Evolutionary conservation across 2,888 invertebrate species (phyloP), one percentile per base, ranked within the genome.

Genomic region (Rhynchonema sp.): DNA sequence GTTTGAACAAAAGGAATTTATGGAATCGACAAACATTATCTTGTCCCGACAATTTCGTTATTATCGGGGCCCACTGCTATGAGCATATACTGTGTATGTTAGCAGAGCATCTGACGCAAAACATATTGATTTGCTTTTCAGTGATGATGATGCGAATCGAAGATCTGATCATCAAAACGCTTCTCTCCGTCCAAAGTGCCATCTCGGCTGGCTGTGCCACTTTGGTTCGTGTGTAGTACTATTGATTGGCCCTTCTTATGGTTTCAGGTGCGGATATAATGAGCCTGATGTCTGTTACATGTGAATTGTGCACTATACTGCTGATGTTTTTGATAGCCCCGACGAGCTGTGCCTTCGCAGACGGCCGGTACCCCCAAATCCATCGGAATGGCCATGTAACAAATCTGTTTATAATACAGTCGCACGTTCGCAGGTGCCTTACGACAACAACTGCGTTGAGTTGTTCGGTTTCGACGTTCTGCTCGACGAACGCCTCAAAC

Each of bases 391-490:
- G 46, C 46, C 13, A 22, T 22, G 46, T 13, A 13, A 22, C n/a
- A n/a, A n/a, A n/a, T n/a, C n/a, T n/a, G n/a, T n/a, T n/a, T n/a
- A n/a, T n/a, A n/a, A n/a, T n/a, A n/a, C n/a, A n/a, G n/a, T n/a
- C n/a, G n/a, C n/a, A n/a, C 38, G 38, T 38, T 13, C 52, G n/a
- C 9, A 9, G 20, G 25, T 54, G 54, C 54, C 54, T 62, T 30
- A 64, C 9, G 61, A 61, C 2, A 63, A 61, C 49, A 66, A 65
- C 53, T 70, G 70, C 61, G 72, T 71, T 60, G 70, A 71, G 58
- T 27, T 59, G 38, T 91, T 87, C 72, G 91, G 91, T 28, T 94
- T 92, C 74, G 94, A 94, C 75, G 87, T 94, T 67, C 78, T 94
- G 56, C 82, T 94, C 60, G 94, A 94, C 74, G 84, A 86, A 63